Base-by-base conservation (phyloP, 2,888 invertebrate species). In the Stegophylla sp. region DNA sequence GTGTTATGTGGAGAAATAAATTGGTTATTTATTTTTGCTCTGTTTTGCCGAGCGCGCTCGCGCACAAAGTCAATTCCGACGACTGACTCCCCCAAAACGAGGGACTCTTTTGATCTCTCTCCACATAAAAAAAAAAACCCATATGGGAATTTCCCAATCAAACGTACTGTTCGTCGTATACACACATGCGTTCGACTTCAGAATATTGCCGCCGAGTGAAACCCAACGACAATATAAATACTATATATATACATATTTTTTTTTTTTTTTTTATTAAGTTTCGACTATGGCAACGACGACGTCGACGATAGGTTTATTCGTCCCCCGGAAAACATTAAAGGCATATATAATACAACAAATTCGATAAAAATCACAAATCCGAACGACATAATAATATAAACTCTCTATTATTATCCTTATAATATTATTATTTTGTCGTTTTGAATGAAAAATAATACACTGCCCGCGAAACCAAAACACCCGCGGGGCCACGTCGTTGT, bases 1-100 rank as follows among this genome's bases (percentile, higher is more conserved):
- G 79, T 71, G 71, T 71, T 79, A 79, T 51, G 79, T 51, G 61
- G 59, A 79, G 69, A 79, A 71, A 69, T 48, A 79, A 79, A 79
- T 79, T 79, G 79, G 79, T 79, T 79, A 79, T 79, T 79, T 79
- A 79, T 79, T 79, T n/a, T 79, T 79, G 61, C 61, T 71, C 79
- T 79, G 23, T 4, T 79, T 69, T 77, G 67, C 77, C 12, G 69
- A 61, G 79, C 56, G 56, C 48, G 79, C 56, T 43, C 48, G 56
- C 48, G 56, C 56, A 79, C 79, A 71, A 79, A 79, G 79, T 79
- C 79, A 71, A 79, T 79, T 79, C 63, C 61, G 48, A 34, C 17
- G 20, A 23, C 20, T 17, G 20, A 23, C 20, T 77, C 67, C 67
- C 77, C 51, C 56, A 48, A 67, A 69, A 45, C 45, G 34, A 77